Percentiles rank a stretch among this genome's conserved stretches.
These are phyloP conservation scores for Allophyes oxyacanthae DNA, from an alignment of 2,888 invertebrate genomes.

Conservation along the genomic window DNA sequence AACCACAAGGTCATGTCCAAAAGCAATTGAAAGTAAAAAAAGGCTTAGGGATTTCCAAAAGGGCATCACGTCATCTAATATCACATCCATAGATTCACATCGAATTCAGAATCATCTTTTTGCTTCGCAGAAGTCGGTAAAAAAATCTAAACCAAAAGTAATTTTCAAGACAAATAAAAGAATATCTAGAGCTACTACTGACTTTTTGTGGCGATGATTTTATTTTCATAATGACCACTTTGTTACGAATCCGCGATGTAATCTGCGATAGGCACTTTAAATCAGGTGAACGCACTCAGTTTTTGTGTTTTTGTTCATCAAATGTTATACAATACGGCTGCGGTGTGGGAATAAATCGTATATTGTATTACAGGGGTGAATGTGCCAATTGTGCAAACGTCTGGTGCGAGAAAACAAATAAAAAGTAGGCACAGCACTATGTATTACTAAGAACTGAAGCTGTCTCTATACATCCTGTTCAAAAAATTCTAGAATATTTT, in stretches of 20 bases:
- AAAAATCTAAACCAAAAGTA: too few relatives aligned
- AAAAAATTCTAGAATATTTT: too few relatives aligned
- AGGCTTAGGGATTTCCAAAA: too few relatives aligned
- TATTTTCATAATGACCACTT: slow-evolving; percentile 15
- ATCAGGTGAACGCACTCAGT: slow-evolving; percentile 48
- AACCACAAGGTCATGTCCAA: too few relatives aligned
- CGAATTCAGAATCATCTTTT: too few relatives aligned
- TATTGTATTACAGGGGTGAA: slow-evolving; percentile 39
- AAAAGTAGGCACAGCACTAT: slow-evolving; percentile 4
- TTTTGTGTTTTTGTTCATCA: slow-evolving; percentile 46
- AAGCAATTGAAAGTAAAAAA: too few relatives aligned
- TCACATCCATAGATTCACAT: too few relatives aligned
- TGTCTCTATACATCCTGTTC: too few relatives aligned
- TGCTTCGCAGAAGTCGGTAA: too few relatives aligned
- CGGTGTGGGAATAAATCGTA: slow-evolving; percentile 47
- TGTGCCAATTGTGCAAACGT: slow-evolving; percentile 20
- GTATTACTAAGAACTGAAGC: too few relatives aligned
- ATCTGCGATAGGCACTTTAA: slow-evolving; percentile 22
- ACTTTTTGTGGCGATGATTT: slow-evolving; percentile 24
- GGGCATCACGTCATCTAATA: too few relatives aligned
- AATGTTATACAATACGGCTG: slow-evolving; percentile 37
- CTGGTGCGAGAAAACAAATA: slow-evolving; percentile 34
- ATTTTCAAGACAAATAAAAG: neutral
- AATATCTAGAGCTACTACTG: neutral
- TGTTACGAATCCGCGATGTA: slow-evolving; percentile 30